A percentile compares a stretch with the other conserved stretches of the same genome.
Conservation (phyloP, 2,113 vertebrate species). For the Litocranius walleri region DNA sequence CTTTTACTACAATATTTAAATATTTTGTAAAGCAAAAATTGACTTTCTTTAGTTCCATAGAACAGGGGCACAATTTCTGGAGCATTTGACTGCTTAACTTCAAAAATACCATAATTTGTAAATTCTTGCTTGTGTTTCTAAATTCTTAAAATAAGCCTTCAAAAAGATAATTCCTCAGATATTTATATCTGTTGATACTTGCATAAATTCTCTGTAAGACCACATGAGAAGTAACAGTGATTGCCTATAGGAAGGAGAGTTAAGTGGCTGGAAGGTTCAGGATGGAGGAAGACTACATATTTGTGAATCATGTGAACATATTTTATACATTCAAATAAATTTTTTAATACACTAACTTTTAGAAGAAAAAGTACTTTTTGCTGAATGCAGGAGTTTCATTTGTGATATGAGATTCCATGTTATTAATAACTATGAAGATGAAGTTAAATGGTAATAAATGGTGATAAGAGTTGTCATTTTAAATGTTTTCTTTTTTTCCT, state of each 20-base stretch:
- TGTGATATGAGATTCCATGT: background rate
- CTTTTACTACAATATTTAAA: background rate
- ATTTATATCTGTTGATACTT: background rate
- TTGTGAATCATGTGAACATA: constrained; percentile 16
- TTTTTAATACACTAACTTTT: background rate
- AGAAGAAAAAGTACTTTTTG: background rate
- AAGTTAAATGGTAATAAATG: background rate
- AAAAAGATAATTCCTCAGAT: background rate
- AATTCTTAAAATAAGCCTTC: constrained; percentile 26
- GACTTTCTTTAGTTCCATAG: constrained; percentile 9
- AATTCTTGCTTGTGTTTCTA: constrained; percentile 23
- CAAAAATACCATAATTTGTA: background rate
- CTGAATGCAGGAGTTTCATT: background rate
- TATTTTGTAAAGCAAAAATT: background rate
- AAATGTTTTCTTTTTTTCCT: background rate
- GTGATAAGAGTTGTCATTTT: background rate
- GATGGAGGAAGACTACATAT: background rate
- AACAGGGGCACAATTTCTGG: background rate
- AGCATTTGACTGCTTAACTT: background rate
- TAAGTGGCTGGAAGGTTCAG: background rate
- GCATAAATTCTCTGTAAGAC: background rate
- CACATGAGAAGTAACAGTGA: background rate
- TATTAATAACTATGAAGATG: background rate
- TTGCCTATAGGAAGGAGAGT: background rate
- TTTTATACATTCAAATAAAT: background rate